phyloP scores from a whole-genome alignment of 2,888 invertebrate species.

The Scelioninae gen. 1 region DNA sequence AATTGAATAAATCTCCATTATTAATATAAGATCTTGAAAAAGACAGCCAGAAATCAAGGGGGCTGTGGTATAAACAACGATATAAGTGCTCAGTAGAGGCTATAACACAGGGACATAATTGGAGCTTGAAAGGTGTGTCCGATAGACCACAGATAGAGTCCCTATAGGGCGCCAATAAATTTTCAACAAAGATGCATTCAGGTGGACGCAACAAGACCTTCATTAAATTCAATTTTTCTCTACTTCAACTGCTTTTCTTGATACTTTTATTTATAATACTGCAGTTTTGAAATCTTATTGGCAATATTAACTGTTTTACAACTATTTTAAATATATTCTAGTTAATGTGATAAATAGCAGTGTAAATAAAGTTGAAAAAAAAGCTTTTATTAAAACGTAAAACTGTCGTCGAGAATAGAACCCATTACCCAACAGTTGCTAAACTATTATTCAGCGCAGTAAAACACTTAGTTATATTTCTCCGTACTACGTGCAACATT shows the following conservation, averaged over 20 bases:
- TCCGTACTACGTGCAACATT: conserved; percentile 15
- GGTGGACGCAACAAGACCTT: not conserved
- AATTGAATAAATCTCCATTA: conserved; percentile 18
- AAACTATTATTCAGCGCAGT: conserved; percentile 47
- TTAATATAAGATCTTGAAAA: conserved; percentile 18
- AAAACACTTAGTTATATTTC: conserved; percentile 24
- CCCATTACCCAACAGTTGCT: conserved; percentile 45
- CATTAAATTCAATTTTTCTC: conserved; percentile 15
- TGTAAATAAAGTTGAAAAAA: too few relatives aligned
- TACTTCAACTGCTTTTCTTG: too few relatives aligned
- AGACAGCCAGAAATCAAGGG: conserved; percentile 20
- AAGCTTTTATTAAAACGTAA: conserved; percentile 9
- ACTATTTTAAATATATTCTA: too few relatives aligned
- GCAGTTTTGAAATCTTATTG: too few relatives aligned
- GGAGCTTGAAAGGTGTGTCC: conserved; percentile 43
- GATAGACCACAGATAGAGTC: conserved; percentile 22
- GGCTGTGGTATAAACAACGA: conserved; percentile 14
- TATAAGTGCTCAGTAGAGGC: conserved; percentile 7
- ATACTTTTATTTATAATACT: too few relatives aligned
- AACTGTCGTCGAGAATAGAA: conserved; percentile 43
- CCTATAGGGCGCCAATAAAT: conserved; percentile 30
- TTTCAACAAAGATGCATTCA: conserved; percentile 18
- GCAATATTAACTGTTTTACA: too few relatives aligned
- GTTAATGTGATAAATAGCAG: too few relatives aligned
- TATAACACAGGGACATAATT: conserved; percentile 46